Evolutionary conservation across 1,140 invertebrate species (phyloP).

Genomic region (Nasonia giraulti): DNA sequence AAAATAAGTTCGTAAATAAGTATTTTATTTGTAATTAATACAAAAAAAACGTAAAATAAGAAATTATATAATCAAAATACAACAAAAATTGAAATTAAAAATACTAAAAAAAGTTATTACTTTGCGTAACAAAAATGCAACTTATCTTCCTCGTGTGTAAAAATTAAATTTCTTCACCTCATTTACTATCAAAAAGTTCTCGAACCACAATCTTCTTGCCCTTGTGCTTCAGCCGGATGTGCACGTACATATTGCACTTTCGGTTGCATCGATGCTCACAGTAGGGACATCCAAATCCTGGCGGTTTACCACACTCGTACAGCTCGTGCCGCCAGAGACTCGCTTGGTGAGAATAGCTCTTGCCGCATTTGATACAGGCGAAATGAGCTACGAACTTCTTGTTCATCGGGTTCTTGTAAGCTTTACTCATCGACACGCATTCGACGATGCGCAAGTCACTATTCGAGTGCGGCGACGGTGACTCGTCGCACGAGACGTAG

Average conservation of each 20-base stretch:
- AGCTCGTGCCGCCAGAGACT: constrained; percentile 1
- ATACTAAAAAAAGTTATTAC: too few relatives aligned
- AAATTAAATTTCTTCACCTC: too few relatives aligned
- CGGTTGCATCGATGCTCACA: constrained; percentile 64
- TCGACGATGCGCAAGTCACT: neutral
- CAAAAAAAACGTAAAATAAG: too few relatives aligned
- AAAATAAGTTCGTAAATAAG: too few relatives aligned
- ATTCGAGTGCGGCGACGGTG: neutral
- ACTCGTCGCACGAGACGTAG: neutral
- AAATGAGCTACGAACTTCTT: neutral
- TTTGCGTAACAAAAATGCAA: too few relatives aligned
- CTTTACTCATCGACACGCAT: neutral
- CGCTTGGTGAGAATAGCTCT: neutral
- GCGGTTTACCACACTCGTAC: constrained; percentile 13
- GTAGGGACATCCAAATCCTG: constrained; percentile 61
- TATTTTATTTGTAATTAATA: too few relatives aligned
- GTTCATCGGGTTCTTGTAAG: neutral
- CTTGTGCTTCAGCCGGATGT: constrained; percentile 64
- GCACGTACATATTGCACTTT: constrained; percentile 57
- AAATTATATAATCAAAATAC: too few relatives aligned
- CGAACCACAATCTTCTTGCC: neutral
- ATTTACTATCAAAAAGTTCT: neutral
- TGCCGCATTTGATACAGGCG: neutral
- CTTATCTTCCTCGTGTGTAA: too few relatives aligned
- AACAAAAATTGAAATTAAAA: neutral